Percentiles rank a stretch among this genome's conserved stretches.
These are phyloP conservation scores for Cettia cetti DNA, from an alignment of 2,113 vertebrate genomes.

Conservation along the genomic window DNA sequence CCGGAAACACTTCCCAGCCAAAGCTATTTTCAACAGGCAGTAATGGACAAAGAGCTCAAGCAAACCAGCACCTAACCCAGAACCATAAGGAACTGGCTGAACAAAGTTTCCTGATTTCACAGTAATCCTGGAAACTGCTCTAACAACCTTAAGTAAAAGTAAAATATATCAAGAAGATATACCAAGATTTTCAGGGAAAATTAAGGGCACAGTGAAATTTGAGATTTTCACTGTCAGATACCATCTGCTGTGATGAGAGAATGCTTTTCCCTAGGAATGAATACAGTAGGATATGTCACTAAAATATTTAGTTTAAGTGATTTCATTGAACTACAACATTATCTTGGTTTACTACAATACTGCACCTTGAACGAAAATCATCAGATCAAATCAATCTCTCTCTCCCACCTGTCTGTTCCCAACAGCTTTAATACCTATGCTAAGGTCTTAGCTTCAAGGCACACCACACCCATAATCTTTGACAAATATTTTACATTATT, in stretches of 20 bases:
- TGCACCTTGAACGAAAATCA: not conserved
- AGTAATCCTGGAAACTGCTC: not conserved
- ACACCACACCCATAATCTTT: rapidly evolving
- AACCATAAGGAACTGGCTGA: not conserved
- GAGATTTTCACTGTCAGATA: not conserved
- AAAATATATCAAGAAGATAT: not conserved
- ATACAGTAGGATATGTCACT: not conserved
- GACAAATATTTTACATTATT: not conserved
- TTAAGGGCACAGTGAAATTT: not conserved
- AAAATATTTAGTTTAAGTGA: not conserved
- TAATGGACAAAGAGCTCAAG: not conserved
- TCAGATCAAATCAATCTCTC: not conserved
- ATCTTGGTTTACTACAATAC: not conserved
- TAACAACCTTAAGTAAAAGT: not conserved
- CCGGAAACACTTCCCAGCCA: not conserved
- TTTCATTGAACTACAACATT: not conserved
- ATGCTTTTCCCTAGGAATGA: not conserved
- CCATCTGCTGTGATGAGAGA: not conserved
- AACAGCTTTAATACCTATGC: not conserved
- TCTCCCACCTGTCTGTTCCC: not conserved
- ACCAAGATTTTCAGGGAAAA: not conserved
- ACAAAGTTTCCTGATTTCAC: not conserved
- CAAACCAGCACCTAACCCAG: not conserved
- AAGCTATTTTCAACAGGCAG: not conserved
- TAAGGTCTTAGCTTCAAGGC: not conserved